Base-by-base conservation (phyloP, 1,140 invertebrate genomes). In the Ceratoteleas bidentatus region DNA sequence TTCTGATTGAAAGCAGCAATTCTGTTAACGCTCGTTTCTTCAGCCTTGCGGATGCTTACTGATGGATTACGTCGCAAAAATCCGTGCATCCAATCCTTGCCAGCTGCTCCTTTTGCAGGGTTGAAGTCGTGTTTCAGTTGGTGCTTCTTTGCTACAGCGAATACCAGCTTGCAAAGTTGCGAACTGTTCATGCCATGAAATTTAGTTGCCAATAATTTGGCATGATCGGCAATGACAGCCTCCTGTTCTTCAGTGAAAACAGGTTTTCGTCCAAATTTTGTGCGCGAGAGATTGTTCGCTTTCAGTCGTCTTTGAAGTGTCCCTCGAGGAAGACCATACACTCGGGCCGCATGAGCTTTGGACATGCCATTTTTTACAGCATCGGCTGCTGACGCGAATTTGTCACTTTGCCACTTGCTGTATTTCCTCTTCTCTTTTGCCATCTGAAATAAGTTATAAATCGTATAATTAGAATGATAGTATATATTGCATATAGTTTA, bases 11-110 rank as follows among this genome's bases (percentile, higher is more conserved):
- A 50, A 9, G 14, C 14, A 16, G 6, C 16, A 50, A 50, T 50
- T 8, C 49, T 50, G 49, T 6, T 16, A 7, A 50, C 16, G 15
- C 49, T 50, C 7, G 49, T 50, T 5, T 6, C 6, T 16, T 50
- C 49, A 0, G 49, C 0, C 11, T 50, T 50, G 8, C 49, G 14
- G 9, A 50, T 24, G 14, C 6, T 9, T 11, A 50, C 45, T 2
- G 11, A 13, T 49, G 45, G 45, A 13, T 49, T 49, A 13, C 45
- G 11, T 49, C 3, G 9, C 13, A 49, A 49, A 49, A 49, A 49
- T 49, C 45, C 45, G 11, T 49, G 45, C 6, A 49, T 1, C 45
- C 45, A 49, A 49, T 49, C 45, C 13, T 49, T 49, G 11, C 45
- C 45, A n/a, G 45, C 45, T n/a, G 13, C 13, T 2, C 45, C 11